Evolutionary conservation across 2,888 invertebrate genomes (phyloP), one percentile per base, ranked within the genome.

Genomic region (Synergus itoensis): DNA sequence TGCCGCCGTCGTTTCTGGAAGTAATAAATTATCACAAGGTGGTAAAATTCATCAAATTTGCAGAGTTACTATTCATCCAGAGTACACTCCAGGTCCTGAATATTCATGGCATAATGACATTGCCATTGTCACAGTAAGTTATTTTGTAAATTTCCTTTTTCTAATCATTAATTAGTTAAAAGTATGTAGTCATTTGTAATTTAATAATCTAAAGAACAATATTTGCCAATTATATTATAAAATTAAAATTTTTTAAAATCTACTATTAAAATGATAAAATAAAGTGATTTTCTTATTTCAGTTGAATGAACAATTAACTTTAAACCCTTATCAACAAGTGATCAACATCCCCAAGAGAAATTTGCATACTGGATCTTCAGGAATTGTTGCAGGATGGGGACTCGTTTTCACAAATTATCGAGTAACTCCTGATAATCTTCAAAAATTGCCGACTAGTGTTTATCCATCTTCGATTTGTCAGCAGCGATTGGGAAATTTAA

Each of bases 311-410:
- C 4, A 9, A 36, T 76, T 79, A 0, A 18, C 16, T 8, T 79
- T 81, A 57, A 60, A 57, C 48, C 11, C 63, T 9, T 57, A 14
- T 12, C 81, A 81, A n/a, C 21, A 69, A 18, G 21, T 60, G 4
- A 67, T 81, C 36, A 77, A 45, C 1, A 18, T 79, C 1, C 79
- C 79, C 0, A 76, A 45, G n/a, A 48, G 28, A 16, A 64, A 79
- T 40, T 57, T 77, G 12, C 21, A 65, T 12, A 41, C 14, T 36
- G 40, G 67, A 4, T 48, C 53, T 16, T 12, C 3, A 1, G 81
- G 75, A 8, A 43, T 67, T 4, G 7, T 79, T 12, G 67, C 77
- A 7, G 81, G 81, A 5, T 81, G 81, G 81, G 81, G 79, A 16
- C 48, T 36, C 12, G 76, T 62, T 8, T 43, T 57, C 5, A 36